Evolutionary conservation across 2,888 invertebrate genomes (phyloP).

Genomic region (Diploptera punctata): DNA sequence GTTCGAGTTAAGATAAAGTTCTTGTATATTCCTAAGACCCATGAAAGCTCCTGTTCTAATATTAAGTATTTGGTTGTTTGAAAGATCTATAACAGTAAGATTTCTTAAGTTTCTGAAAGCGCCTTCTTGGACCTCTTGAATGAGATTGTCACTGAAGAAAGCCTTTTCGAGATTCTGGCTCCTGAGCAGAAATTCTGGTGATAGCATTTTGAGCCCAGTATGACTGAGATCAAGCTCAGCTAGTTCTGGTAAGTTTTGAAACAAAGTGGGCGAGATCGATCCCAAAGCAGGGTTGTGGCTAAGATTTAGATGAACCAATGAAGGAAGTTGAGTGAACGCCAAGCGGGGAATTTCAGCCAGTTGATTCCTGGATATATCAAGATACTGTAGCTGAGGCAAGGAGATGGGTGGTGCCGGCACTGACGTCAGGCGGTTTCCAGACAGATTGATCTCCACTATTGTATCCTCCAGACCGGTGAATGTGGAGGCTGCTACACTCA

Average conservation of each 20-base stretch:
- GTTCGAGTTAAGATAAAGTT: conserved; percentile 76
- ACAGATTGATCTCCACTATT: conserved; percentile 72
- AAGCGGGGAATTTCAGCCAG: conserved; percentile 25
- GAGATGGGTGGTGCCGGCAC: conserved; percentile 65
- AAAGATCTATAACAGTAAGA: conserved; percentile 76
- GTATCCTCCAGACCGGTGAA: conserved; percentile 79
- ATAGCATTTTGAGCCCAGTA: conserved; percentile 75
- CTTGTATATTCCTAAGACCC: conserved; percentile 75
- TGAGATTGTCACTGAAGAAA: conserved; percentile 72
- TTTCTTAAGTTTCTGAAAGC: conserved; percentile 79
- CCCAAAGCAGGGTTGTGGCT: conserved; percentile 75
- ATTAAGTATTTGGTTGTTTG: conserved; percentile 77
- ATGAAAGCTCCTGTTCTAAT: conserved; percentile 79
- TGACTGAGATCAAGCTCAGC: conserved; percentile 75
- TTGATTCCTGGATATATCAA: conserved; percentile 79
- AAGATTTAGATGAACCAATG: conserved; percentile 62
- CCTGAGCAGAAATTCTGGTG: conserved; percentile 73
- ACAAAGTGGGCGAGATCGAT: conserved; percentile 64
- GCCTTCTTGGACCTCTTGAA: conserved; percentile 79
- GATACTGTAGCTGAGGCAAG: conserved; percentile 67
- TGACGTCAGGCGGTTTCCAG: conserved; percentile 75
- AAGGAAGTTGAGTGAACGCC: conserved; percentile 40
- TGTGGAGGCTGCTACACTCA: conserved; percentile 72
- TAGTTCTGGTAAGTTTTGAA: conserved; percentile 73
- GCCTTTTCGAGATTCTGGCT: conserved; percentile 70